Base-by-base conservation (phyloP, 2,797 vertebrate genomes). In the Liparis tanakae region DNA sequence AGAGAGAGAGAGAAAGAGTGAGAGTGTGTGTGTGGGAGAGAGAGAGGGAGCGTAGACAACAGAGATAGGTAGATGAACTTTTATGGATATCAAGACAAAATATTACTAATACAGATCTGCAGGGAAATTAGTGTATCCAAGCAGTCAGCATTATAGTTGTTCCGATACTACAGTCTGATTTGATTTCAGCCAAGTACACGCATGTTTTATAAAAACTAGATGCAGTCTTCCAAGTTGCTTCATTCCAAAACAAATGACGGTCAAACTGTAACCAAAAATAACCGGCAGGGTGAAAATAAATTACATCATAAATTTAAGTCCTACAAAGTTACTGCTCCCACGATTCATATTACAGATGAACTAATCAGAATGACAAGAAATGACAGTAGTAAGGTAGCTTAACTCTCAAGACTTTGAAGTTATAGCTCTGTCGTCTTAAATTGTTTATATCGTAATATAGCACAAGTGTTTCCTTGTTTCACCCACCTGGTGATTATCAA, bases 81-180 rank as follows among this genome's bases (percentile, higher is more conserved):
- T 18, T 15, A 15, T 18, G 2, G 15, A 39, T 63, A 44, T 36
- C 51, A 50, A 12, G 43, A n/a, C 36, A 62, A 10, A 62, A 57
- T n/a, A 20, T n/a, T 56, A 54, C 61, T 63, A 66, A 37, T 63
- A 20, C 10, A 57, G 10, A 67, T 44, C 15, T 53, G 12, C 15
- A 48, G 33, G 36, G 20, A 12, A 6, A 53, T 13, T 20, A 12
- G 20, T 2, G 4, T 13, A 20, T 58, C 22, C 14, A 5, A 44
- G 14, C 30, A 39, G 25, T 37, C 25, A 51, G 33, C 46, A 46
- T 59, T 41, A 17, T 36, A 70, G 33, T 43, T 10, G 20, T 61
- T 56, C 22, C 14, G 25, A 54, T 13, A 25, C 20, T 53, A 25
- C 18, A 59, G 34, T 55, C 46, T 44, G 7, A n/a, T 55, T 10